Evolutionary conservation across 2,888 invertebrate genomes (phyloP).

Genomic region (Pantelozetes paolii): DNA sequence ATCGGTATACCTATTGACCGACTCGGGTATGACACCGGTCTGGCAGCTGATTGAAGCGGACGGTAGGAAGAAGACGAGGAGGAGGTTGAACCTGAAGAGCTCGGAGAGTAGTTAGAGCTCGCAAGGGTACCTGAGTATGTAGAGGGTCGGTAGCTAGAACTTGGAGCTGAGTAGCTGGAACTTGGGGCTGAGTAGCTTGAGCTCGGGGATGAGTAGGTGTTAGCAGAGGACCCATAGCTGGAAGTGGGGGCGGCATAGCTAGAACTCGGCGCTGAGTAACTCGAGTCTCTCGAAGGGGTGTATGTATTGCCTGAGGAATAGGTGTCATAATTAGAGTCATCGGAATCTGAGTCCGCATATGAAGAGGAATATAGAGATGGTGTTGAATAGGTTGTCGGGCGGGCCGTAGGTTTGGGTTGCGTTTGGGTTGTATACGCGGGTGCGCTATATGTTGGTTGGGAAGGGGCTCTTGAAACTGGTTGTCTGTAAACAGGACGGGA

Average conservation of each 20-base stretch:
- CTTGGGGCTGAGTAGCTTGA: constrained; percentile 1
- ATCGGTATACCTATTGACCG: constrained; percentile 37
- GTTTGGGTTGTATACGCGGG: neutral
- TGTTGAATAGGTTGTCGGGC: constrained; percentile 28
- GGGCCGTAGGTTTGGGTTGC: constrained; percentile 23
- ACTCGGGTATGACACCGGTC: constrained; percentile 24
- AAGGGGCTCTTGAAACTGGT: neutral
- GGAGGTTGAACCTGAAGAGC: constrained; percentile 14
- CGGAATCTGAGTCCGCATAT: constrained; percentile 24
- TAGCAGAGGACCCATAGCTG: constrained; percentile 2
- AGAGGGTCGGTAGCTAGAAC: neutral
- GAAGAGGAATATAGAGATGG: constrained; percentile 29
- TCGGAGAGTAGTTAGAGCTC: neutral
- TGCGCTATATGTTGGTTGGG: neutral
- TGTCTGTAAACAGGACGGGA: neutral
- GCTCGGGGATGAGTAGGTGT: neutral
- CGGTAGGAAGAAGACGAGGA: neutral
- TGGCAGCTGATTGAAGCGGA: constrained; percentile 1
- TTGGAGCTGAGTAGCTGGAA: neutral
- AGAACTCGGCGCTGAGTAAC: neutral
- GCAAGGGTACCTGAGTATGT: neutral
- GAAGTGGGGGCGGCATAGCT: constrained; percentile 12
- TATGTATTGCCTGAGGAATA: constrained; percentile 19
- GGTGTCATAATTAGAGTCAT: neutral
- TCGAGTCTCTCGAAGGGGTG: neutral